Evolutionary conservation across 1,140 invertebrate genomes (phyloP), one percentile per base, ranked within the genome.

Genomic region (Macrotrachela quadricornifera): DNA sequence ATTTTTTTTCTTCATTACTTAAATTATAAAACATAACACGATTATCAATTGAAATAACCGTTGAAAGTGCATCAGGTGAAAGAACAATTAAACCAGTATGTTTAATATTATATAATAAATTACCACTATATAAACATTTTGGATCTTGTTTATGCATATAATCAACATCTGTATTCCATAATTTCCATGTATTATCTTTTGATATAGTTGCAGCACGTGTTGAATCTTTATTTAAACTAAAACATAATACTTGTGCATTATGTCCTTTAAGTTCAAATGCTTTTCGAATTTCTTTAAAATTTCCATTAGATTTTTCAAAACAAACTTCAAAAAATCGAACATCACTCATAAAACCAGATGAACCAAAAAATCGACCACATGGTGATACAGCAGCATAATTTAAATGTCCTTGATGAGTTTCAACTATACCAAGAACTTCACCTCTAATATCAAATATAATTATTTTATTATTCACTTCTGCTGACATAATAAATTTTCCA

Each of bases 401-500:
- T 1, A 81, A 81, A 17, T 73, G 77, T 70, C 82, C 80, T 14
- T 84, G 73, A 61, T 79, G 77, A 0, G 81, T 81, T 59, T 85
- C 81, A 17, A 85, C 60, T n/a, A 71, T 75, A 1, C 76, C 72
- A 10, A 85, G 61, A 12, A 75, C 59, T 46, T 78, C 74, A 6
- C 83, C 85, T 68, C 83, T 83, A n/a, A 85, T 68, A 61, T 81
- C 78, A 80, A 81, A 85, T 18, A 88, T 69, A 0, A 79, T 68
- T 57, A 87, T 71, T 49, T 79, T 78, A 21, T 80, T 84, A 55
- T 78, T 76, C 43, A 73, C 74, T n/a, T 80, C 78, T 46, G 60
- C 56, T 0, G 80, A 80, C 77, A 88, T 83, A 51, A 88, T 82
- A 62, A 77, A 88, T 59, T 78, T 78, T 3, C 84, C 84, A 64